Percentiles rank a stretch among this genome's conserved stretches.
Evolutionary conservation across 2,888 invertebrate genomes (phyloP).

Genomic region (Tiliacea citrago): DNA sequence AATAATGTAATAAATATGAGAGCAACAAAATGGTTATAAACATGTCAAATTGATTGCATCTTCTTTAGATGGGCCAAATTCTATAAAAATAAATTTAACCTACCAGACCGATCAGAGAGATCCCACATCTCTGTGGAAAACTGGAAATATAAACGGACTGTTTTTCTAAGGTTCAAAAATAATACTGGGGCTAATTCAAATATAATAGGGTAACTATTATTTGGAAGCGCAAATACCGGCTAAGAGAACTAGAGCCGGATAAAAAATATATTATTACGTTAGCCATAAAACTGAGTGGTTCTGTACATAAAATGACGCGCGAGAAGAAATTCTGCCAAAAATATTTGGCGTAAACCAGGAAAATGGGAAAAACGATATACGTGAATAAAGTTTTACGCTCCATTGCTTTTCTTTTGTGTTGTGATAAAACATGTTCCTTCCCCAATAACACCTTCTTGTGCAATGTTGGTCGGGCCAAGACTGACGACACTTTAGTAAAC

Average conservation of each 20-base stretch:
- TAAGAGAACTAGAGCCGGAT: constrained; percentile 25
- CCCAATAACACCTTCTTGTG: not conserved
- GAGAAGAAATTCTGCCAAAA: constrained; percentile 18
- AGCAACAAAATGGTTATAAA: not conserved
- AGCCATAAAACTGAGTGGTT: constrained; percentile 56
- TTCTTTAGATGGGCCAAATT: not conserved
- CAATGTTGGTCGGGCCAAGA: constrained; percentile 7
- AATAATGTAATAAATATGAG: no score
- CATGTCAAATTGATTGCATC: not conserved
- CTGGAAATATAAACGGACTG: not conserved
- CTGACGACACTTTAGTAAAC: not conserved
- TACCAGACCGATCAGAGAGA: no score
- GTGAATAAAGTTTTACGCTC: constrained; percentile 27
- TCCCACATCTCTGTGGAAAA: no score
- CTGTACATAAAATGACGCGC: constrained; percentile 41
- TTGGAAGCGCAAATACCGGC: not conserved
- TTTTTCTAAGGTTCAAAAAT: constrained; percentile 1
- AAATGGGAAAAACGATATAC: constrained; percentile 18
- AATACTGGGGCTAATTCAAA: not conserved
- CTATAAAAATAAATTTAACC: not conserved
- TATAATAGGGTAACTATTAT: not conserved
- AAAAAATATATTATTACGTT: constrained; percentile 27
- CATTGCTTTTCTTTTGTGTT: constrained; percentile 22
- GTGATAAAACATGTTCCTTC: constrained; percentile 31
- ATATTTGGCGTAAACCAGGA: constrained; percentile 17